These are phyloP conservation scores for Lepidochrysops patricia DNA, from an alignment of 2,888 invertebrate genomes.

Conservation along the genomic window DNA sequence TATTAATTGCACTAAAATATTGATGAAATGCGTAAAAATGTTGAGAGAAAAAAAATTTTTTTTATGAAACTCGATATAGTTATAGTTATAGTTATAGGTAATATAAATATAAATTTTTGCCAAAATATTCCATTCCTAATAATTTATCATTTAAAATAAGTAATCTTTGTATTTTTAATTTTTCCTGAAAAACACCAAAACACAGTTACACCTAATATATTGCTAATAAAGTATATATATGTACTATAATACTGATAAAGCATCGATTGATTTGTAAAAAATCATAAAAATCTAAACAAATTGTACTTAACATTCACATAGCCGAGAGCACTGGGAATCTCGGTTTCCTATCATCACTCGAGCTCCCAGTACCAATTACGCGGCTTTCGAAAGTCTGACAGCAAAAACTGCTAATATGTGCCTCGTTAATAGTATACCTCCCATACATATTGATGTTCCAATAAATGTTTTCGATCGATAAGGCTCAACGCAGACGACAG, in stretches of 20 bases:
- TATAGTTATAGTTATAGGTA: too few relatives aligned
- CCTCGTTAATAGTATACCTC: background rate
- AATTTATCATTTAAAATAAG: too few relatives aligned
- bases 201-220: too few relatives aligned
- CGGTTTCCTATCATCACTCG: background rate
- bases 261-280: background rate
- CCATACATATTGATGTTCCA: background rate
- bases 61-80: too few relatives aligned
- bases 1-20: background rate
- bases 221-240: background rate
- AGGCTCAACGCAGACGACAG: too few relatives aligned
- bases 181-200: too few relatives aligned
- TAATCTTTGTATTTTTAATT: too few relatives aligned
- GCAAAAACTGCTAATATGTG: background rate
- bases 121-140: too few relatives aligned
- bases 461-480: background rate
- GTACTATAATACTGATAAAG: too few relatives aligned
- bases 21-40: background rate
- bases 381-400: background rate
- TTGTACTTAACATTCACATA: background rate
- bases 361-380: background rate
- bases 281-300: background rate
- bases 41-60: background rate
- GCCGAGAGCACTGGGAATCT: background rate
- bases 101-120: too few relatives aligned